Evolutionary conservation across 1,140 invertebrate species (phyloP).

Genomic region (Diachasmimorpha longicaudata): DNA sequence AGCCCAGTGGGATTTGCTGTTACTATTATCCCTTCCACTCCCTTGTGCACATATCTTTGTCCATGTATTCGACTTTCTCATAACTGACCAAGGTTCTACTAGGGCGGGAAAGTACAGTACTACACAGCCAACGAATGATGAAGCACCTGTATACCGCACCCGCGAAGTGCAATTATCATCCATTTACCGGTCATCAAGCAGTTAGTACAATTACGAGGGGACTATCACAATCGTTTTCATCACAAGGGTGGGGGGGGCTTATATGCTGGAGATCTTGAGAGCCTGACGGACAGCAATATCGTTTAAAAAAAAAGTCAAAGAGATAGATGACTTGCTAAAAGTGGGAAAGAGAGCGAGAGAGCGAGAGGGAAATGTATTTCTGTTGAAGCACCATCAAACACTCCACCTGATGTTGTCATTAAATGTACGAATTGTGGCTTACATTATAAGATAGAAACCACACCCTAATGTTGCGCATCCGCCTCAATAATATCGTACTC

Average conservation of each 20-base stretch:
- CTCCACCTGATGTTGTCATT: conserved; percentile 54
- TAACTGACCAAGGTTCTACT: not conserved
- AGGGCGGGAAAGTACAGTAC: not conserved
- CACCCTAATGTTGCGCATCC: conserved; percentile 52
- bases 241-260: not conserved
- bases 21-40: conserved; percentile 14
- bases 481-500: conserved; percentile 26
- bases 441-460: conserved; percentile 3
- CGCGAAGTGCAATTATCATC: conserved; percentile 55
- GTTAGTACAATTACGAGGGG: conserved; percentile 53
- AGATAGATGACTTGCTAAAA: not conserved
- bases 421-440: not conserved
- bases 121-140: conserved; percentile 34
- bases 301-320: not conserved
- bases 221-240: conserved; percentile 33
- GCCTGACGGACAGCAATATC: conserved; percentile 27
- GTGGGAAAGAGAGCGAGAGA: not conserved
- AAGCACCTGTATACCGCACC: conserved; percentile 41
- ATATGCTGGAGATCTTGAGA: not conserved
- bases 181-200: conserved; percentile 59
- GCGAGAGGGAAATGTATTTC: not conserved
- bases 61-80: not conserved
- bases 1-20: not conserved
- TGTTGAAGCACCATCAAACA: conserved; percentile 43
- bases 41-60: not conserved